A percentile compares a stretch with the other conserved stretches of the same genome.
These are phyloP conservation scores for Serinus canaria DNA, from an alignment of 2,113 vertebrate species.

Conservation along the genomic window DNA sequence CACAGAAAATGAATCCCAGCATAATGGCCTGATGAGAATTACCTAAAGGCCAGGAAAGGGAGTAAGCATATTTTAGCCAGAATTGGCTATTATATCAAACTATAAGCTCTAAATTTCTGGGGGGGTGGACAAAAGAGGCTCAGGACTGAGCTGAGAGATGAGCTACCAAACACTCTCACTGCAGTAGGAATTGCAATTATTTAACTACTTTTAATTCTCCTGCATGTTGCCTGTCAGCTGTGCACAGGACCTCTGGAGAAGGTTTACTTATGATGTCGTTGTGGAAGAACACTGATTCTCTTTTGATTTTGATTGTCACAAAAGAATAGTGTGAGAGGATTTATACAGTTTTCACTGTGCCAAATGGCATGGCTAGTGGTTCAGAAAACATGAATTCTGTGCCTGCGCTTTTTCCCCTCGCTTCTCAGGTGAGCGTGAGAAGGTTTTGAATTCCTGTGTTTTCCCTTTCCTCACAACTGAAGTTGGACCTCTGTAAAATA, in stretches of 20 bases:
- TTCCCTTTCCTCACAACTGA: background rate
- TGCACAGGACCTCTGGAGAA: background rate
- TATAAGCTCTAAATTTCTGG: background rate
- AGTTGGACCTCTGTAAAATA: background rate
- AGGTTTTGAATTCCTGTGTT: background rate
- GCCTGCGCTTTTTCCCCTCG: background rate
- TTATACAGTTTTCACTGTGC: background rate
- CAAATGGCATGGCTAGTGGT: background rate
- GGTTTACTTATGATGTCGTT: background rate
- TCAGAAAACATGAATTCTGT: background rate
- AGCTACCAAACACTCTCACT: background rate
- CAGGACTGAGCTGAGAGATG: background rate
- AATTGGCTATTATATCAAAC: background rate
- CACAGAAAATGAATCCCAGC: background rate
- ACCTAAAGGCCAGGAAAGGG: background rate
- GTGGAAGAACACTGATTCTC: background rate
- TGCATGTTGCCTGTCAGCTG: background rate
- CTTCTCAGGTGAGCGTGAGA: accelerated
- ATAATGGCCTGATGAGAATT: background rate
- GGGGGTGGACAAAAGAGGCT: background rate
- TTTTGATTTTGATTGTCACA: background rate
- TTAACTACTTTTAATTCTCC: background rate
- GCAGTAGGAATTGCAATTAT: background rate
- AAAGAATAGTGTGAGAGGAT: background rate
- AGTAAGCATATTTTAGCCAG: background rate